A percentile compares a stretch with the other conserved stretches of the same genome.
Conservation (phyloP, 1,140 invertebrate genomes). For the Drosophila cardini region DNA sequence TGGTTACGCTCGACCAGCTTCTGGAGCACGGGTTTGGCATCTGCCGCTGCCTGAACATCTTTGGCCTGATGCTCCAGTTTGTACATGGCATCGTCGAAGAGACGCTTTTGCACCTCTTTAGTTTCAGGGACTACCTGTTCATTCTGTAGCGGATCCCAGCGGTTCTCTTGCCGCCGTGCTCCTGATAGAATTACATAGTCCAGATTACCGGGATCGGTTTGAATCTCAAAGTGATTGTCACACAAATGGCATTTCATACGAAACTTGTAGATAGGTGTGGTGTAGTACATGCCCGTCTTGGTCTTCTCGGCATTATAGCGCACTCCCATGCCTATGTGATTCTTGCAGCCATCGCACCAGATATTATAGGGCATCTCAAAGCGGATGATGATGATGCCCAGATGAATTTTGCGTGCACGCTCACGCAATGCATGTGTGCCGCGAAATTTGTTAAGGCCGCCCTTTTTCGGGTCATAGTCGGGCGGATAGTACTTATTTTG, state of each 20-base stretch:
- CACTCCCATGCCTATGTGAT: slow-evolving; percentile 98
- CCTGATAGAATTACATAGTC: slow-evolving; percentile 98
- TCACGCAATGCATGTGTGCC: slow-evolving; percentile 98
- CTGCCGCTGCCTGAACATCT: slow-evolving; percentile 91
- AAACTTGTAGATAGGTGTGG: slow-evolving; percentile 98
- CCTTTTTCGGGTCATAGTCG: slow-evolving; percentile 95
- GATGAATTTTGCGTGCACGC: slow-evolving; percentile 95
- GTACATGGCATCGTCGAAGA: slow-evolving; percentile 98
- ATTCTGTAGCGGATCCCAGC: slow-evolving; percentile 99
- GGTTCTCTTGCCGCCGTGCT: slow-evolving; percentile 97
- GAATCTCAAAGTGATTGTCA: slow-evolving; percentile 99
- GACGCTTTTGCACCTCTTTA: slow-evolving; percentile 93
- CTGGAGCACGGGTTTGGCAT: slow-evolving; percentile 89
- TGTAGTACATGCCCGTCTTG: slow-evolving; percentile 99
- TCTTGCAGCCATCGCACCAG: slow-evolving; percentile 99
- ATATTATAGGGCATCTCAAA: slow-evolving; percentile 99
- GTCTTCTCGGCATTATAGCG: slow-evolving; percentile 99
- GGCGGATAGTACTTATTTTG: slow-evolving; percentile 99
- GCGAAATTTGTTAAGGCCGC: slow-evolving; percentile 96
- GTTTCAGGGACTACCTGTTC: slow-evolving; percentile 96
- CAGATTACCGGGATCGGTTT: slow-evolving; percentile 99
- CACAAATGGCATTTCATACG: slow-evolving; percentile 99
- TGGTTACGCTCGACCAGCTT: slow-evolving; percentile 92
- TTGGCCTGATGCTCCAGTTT: slow-evolving; percentile 95
- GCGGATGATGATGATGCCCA: slow-evolving; percentile 98